Percentiles rank a stretch among this genome's conserved stretches.
Evolutionary conservation across 1,140 invertebrate genomes (phyloP).

Genomic region (Tachypleus tridentatus): DNA sequence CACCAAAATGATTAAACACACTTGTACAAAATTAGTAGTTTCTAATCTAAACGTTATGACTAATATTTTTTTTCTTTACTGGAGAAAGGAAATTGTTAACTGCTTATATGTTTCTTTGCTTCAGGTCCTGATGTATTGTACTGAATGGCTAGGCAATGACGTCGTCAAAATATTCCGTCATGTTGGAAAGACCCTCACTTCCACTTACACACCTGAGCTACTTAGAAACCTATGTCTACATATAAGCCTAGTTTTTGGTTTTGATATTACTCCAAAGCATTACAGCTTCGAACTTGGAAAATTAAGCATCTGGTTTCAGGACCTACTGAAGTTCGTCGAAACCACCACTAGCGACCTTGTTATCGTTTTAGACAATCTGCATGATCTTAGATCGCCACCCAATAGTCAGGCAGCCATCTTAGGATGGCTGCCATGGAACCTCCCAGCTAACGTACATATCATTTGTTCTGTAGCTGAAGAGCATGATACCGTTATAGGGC

Average conservation of each 20-base stretch:
- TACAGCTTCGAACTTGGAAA: slow-evolving; percentile 50
- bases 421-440: slow-evolving; percentile 60
- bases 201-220: slow-evolving; percentile 67
- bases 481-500: slow-evolving; percentile 14
- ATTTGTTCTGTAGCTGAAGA: slow-evolving; percentile 37
- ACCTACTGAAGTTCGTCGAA: slow-evolving; percentile 30
- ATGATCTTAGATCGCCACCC: slow-evolving; percentile 61
- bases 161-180: slow-evolving; percentile 57
- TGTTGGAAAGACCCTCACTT: slow-evolving; percentile 57
- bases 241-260: slow-evolving; percentile 59
- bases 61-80: too few relatives aligned
- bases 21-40: too few relatives aligned
- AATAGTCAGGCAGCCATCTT: slow-evolving; percentile 50
- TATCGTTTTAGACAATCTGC: slow-evolving; percentile 64
- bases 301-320: slow-evolving; percentile 71
- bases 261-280: slow-evolving; percentile 52
- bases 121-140: slow-evolving; percentile 48
- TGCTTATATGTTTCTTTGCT: background rate
- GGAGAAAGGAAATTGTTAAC: too few relatives aligned
- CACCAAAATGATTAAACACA: too few relatives aligned
- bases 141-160: slow-evolving; percentile 44
- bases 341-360: slow-evolving; percentile 41
- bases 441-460: slow-evolving; percentile 62
- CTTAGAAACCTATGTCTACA: slow-evolving; percentile 64
- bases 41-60: too few relatives aligned